These are phyloP conservation scores for Garrulus glandarius DNA, from an alignment of 2,797 vertebrate genomes.

Conservation along the genomic window DNA sequence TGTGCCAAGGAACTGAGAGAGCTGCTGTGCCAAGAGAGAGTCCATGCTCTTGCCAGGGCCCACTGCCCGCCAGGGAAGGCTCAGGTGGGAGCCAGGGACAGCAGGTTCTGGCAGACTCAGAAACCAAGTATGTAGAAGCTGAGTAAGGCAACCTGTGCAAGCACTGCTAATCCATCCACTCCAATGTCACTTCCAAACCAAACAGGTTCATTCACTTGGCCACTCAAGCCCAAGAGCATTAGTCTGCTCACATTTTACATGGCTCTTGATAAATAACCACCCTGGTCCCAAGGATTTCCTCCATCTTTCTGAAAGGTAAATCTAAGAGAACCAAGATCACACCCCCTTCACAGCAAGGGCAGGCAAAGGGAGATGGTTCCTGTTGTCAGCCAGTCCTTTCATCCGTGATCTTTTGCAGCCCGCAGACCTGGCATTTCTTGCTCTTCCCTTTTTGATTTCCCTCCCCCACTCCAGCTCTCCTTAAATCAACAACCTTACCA, in stretches of 20 bases:
- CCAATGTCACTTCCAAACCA: neutral
- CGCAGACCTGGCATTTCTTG: neutral
- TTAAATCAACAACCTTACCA: neutral
- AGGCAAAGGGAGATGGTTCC: neutral
- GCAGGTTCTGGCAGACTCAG: neutral
- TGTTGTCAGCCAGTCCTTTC: neutral
- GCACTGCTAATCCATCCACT: accelerated
- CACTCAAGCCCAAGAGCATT: neutral
- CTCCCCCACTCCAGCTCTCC: neutral
- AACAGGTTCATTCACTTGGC: neutral
- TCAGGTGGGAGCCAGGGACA: accelerated
- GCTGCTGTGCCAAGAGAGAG: neutral
- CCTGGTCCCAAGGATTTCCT: neutral
- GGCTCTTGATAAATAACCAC: neutral
- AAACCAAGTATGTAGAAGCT: neutral
- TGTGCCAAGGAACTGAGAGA: neutral
- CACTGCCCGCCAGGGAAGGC: neutral
- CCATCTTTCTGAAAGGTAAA: neutral
- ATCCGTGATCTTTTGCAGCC: neutral
- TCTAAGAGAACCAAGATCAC: neutral
- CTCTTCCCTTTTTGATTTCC: neutral
- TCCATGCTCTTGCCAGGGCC: neutral
- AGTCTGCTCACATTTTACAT: accelerated
- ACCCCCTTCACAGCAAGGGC: accelerated
- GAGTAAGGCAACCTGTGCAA: neutral